Conservation (phyloP, 2,797 vertebrate genomes). For the Sebastes kiyomatsui region DNA sequence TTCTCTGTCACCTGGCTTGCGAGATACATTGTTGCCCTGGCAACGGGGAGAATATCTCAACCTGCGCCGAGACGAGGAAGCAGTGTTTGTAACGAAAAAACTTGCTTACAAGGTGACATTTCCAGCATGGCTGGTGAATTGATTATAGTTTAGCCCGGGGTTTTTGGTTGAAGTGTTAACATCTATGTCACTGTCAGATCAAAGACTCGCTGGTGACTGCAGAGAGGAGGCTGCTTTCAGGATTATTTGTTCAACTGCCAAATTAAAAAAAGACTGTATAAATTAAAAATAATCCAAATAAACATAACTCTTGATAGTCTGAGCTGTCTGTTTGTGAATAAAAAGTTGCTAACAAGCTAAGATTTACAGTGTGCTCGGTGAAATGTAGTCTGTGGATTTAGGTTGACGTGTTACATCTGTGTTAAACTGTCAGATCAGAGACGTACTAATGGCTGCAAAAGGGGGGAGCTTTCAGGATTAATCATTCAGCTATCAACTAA, state of each 20-base stretch:
- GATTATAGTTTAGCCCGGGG: slow-evolving; percentile 51
- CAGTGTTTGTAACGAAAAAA: slow-evolving; percentile 44
- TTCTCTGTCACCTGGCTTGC: slow-evolving; percentile 66
- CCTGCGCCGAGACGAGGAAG: slow-evolving; percentile 35
- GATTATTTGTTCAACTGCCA: slow-evolving; percentile 53
- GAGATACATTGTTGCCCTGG: slow-evolving; percentile 75
- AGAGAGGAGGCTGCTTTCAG: slow-evolving; percentile 16
- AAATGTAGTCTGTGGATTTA: slow-evolving; percentile 44
- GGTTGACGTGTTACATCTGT: slow-evolving; percentile 30
- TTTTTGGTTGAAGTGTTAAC: slow-evolving; percentile 57
- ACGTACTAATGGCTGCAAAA: slow-evolving; percentile 33
- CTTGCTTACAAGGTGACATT: slow-evolving; percentile 70
- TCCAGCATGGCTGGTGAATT: slow-evolving; percentile 48
- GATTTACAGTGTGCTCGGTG: slow-evolving; percentile 7
- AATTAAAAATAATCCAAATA: slow-evolving; percentile 35
- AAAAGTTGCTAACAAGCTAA: slow-evolving; percentile 36
- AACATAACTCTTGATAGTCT: slow-evolving; percentile 1
- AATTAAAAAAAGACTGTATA: slow-evolving; percentile 11
- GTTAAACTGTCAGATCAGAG: slow-evolving; percentile 53
- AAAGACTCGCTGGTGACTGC: slow-evolving; percentile 44
- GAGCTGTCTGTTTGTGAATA: slow-evolving; percentile 25
- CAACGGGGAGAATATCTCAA: slow-evolving; percentile 71
- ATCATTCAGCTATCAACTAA: slow-evolving; percentile 38
- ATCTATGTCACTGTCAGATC: slow-evolving; percentile 64
- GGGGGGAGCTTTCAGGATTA: slow-evolving; percentile 37